These are phyloP conservation scores for Cyclura pinguis DNA, from an alignment of 2,797 vertebrate species.

Conservation along the genomic window DNA sequence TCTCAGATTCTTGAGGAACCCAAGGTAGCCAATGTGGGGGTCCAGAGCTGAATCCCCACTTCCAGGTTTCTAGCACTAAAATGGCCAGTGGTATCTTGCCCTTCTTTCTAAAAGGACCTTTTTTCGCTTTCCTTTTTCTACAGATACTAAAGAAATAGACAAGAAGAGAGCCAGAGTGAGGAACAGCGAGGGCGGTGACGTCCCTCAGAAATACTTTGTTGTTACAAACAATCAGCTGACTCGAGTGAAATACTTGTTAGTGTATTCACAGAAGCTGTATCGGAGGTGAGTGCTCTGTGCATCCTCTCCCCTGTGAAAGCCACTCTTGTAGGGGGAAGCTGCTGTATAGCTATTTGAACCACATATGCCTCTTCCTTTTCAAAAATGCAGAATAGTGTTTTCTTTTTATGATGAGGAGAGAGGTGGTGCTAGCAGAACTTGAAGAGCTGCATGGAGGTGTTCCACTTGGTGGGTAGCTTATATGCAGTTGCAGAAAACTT, in stretches of 20 bases:
- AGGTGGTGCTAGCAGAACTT: neutral
- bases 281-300: constrained; percentile 78
- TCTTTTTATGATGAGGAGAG: neutral
- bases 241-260: constrained; percentile 93
- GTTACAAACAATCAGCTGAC: constrained; percentile 98
- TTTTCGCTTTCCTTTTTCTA: neutral
- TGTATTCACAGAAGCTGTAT: constrained; percentile 92
- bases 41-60: constrained; percentile 8
- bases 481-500: neutral
- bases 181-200: constrained; percentile 95
- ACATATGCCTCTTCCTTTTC: accelerated
- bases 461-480: neutral
- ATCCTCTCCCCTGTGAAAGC: neutral
- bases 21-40: too few relatives aligned
- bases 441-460: neutral
- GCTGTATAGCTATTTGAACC: neutral
- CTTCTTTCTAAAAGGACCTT: neutral
- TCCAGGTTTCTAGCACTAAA: neutral
- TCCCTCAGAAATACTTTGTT: constrained; percentile 97
- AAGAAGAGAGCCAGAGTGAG: constrained; percentile 90
- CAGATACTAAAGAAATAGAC: constrained; percentile 93
- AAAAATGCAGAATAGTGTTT: neutral
- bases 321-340: neutral
- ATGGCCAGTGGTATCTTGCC: neutral
- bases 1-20: neutral